Base-by-base conservation (phyloP, 2,888 invertebrate genomes). In the Clusia tigrina region DNA sequence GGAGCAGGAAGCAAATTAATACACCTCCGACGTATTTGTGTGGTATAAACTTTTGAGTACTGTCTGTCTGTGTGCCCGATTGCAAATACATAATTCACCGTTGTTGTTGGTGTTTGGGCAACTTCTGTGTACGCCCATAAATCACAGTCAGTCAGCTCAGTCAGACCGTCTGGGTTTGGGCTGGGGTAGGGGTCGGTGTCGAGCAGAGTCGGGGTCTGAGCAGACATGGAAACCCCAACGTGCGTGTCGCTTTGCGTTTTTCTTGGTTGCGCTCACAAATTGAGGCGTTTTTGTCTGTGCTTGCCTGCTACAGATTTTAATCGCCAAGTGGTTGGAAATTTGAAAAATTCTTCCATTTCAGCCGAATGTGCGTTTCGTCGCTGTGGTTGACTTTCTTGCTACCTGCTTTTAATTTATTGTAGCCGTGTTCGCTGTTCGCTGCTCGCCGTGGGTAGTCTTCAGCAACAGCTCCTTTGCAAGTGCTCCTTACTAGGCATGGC, bases 61-160 rank as follows among this genome's bases (percentile, higher is more conserved):
- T n/a, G n/a, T n/a, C n/a, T n/a, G n/a, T n/a, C n/a, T n/a, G n/a
- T n/a, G 32, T 9, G 32, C 12, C 32, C 32, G 32, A 32, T 9
- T 9, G 32, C 12, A 32, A 9, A 32, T 32, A 32, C 5, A 32
- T 32, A 32, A 32, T 32, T 12, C 32, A 9, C 32, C 32, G 32
- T 12, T 9, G 12, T 32, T 5, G 32, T 32, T 32, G 32, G 12
- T 32, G 12, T 9, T 32, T 9, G 12, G 12, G 12, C 32, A 32
- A 32, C 32, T 32, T 9, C 32, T 32, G 32, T n/a, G n/a, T 54
- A 32, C 15, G 15, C 20, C 2, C 56, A 56, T 56, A 56, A 56
- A 56, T 56, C 56, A 56, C 38, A 42, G 56, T 56, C 42, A 42
- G 42, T 42, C 32, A 32, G 42, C 42, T 56, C 42, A 42, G 42